Conservation (phyloP, 92 coral and sea anemone genomes). For the Virgularia gustaviana region DNA sequence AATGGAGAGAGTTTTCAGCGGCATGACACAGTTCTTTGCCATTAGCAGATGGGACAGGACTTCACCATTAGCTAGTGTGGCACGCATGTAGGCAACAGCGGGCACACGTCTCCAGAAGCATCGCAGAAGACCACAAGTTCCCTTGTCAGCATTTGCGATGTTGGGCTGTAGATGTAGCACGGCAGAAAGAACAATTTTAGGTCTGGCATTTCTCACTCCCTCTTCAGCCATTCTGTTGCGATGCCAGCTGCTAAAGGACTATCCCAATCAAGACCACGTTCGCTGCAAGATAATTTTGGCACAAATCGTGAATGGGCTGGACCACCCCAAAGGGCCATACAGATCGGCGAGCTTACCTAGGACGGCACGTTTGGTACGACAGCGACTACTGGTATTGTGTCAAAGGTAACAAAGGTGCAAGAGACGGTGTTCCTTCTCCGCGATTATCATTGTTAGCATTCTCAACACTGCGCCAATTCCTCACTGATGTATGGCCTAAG, state of each 20-base stretch:
- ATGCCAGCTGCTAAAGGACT: conserved; percentile 40
- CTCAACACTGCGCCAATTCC: conserved; percentile 6
- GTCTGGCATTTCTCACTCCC: conserved; percentile 44
- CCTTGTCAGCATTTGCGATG: not conserved
- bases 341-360: conserved; percentile 34
- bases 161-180: conserved; percentile 26
- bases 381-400: too few relatives aligned
- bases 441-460: not conserved
- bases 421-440: too few relatives aligned
- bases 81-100: not conserved
- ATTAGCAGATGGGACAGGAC: conserved; percentile 13
- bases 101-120: not conserved
- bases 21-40: conserved; percentile 43
- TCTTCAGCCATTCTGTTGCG: conserved; percentile 29
- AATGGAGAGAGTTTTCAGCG: conserved; percentile 34
- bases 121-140: conserved; percentile 3
- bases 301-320: conserved; percentile 43
- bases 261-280: conserved; percentile 54
- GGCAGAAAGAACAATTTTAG: conserved; percentile 38
- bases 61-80: not conserved
- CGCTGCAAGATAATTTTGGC: conserved; percentile 48
- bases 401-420: not conserved
- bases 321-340: conserved; percentile 54
- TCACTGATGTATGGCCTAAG: conserved; percentile 5
- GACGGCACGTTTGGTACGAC: conserved; percentile 40